Conservation (phyloP, 2,113 vertebrate species). For the Hemichromis elongatus region DNA sequence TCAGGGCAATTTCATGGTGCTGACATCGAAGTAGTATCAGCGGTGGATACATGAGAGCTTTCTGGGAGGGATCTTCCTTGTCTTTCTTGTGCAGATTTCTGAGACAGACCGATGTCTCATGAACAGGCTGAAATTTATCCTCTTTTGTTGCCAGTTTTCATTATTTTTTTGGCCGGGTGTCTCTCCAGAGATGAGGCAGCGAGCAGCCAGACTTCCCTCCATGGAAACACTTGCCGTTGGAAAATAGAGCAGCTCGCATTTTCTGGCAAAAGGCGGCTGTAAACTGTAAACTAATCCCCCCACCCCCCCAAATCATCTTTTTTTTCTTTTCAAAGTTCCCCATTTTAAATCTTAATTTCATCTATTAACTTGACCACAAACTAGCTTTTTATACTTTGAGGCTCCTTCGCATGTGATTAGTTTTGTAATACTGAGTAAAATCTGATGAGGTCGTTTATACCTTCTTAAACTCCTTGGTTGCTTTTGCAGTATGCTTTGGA, state of each 20-base stretch:
- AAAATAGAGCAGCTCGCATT: constrained; percentile 19
- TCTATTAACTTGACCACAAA: background rate
- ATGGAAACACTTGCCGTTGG: background rate
- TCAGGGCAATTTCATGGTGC: constrained; percentile 9
- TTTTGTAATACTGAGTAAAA: background rate
- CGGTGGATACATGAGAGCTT: background rate
- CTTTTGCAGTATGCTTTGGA: background rate
- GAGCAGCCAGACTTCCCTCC: constrained; percentile 7
- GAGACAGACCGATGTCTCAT: constrained; percentile 18
- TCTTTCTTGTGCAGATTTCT: constrained; percentile 37
- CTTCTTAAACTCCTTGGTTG: background rate
- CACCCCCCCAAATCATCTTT: too few relatives aligned
- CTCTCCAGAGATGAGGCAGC: constrained; percentile 16
- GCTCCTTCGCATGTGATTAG: background rate
- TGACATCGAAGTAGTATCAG: background rate
- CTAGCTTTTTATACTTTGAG: background rate
- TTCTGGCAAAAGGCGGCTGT: constrained; percentile 5
- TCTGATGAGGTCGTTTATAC: background rate
- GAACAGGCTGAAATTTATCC: constrained; percentile 11
- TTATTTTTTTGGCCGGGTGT: constrained; percentile 8
- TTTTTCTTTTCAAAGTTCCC: background rate
- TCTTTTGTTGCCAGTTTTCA: constrained; percentile 19
- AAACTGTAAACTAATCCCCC: too few relatives aligned
- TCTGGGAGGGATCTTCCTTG: background rate
- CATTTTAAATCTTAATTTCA: background rate